These are phyloP conservation scores for Eulemur macaco DNA, from an alignment of 2,113 vertebrate genomes.

Conservation along the genomic window DNA sequence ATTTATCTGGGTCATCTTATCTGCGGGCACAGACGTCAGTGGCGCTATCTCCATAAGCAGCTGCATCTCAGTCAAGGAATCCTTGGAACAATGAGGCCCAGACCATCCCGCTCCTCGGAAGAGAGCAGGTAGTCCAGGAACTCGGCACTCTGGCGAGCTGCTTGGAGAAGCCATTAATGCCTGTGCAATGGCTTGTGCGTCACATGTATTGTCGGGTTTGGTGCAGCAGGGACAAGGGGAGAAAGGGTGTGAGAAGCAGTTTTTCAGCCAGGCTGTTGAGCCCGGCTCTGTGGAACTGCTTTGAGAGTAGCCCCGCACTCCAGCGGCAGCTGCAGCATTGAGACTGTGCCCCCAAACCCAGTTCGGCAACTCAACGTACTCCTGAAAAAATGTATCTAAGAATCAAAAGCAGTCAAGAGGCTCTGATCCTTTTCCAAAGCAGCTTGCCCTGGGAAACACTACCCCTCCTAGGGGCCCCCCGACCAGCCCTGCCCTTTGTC, in stretches of 20 bases:
- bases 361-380: neutral
- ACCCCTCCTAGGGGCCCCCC: neutral
- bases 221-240: neutral
- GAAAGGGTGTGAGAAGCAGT: neutral
- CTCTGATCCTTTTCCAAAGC: neutral
- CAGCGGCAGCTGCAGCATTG: neutral
- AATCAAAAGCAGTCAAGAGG: neutral
- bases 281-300: neutral
- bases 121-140: accelerated
- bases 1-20: neutral
- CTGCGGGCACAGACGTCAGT: neutral
- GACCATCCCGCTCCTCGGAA: neutral
- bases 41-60: neutral
- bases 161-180: neutral
- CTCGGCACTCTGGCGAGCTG: neutral
- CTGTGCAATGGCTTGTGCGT: neutral
- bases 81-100: neutral
- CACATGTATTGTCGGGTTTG: neutral
- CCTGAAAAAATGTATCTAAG: neutral
- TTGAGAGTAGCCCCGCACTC: neutral
- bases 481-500: conserved; percentile 25
- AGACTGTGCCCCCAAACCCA: neutral
- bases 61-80: neutral
- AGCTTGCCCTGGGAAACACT: neutral
- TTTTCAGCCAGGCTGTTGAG: neutral